A percentile compares a stretch with the other conserved stretches of the same genome.
Conservation (phyloP, 92 coral and sea anemone genomes). For the Epizoanthus stellaris region DNA sequence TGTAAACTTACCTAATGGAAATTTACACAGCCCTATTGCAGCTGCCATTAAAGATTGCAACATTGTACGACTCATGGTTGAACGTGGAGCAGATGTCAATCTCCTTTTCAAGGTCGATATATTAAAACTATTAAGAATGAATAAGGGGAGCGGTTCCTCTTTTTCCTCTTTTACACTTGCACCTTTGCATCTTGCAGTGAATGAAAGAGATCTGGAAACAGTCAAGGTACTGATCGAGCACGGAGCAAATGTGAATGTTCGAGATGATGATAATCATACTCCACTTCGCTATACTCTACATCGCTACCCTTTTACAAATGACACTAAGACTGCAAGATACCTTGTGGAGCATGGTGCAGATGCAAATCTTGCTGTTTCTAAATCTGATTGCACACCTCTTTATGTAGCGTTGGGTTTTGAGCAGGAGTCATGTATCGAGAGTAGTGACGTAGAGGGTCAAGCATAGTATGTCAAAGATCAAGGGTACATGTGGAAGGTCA, state of each 20-base stretch:
- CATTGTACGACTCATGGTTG: not conserved
- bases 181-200: constrained; percentile 34
- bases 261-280: not conserved
- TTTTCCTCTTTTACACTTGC: no score
- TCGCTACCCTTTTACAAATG: not conserved
- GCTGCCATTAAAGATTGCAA: constrained; percentile 6
- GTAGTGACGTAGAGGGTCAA: no score
- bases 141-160: no score
- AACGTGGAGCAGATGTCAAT: constrained; percentile 30
- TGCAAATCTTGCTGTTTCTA: constrained; percentile 2
- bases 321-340: constrained; percentile 2
- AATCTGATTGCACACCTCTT: not conserved
- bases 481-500: no score
- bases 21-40: constrained; percentile 10
- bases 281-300: not conserved
- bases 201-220: not conserved
- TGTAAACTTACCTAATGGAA: constrained; percentile 2
- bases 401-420: not conserved
- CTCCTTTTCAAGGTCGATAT: constrained; percentile 12
- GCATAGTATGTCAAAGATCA: no score
- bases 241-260: constrained; percentile 24
- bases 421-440: no score
- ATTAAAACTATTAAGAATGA: no score
- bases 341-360: constrained; percentile 25
- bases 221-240: constrained; percentile 12